Conservation (phyloP, 2,888 invertebrate genomes). For the Cepaea hortensis region DNA sequence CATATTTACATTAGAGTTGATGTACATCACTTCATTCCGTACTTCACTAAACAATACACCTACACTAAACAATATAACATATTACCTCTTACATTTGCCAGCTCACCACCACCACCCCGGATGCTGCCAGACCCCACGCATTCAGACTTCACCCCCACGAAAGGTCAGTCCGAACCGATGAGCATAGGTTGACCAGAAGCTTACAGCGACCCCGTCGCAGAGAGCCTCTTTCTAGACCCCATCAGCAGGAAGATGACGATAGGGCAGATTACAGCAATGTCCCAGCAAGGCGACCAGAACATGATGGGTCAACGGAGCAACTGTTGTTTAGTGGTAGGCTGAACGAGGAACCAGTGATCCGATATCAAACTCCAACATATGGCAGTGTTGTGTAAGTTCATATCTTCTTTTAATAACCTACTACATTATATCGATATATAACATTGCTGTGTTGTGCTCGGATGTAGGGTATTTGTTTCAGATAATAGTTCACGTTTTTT, state of each 20-base stretch:
- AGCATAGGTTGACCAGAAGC: conserved; percentile 28
- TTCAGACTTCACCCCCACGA: not conserved
- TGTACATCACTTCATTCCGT: no score
- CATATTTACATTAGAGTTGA: no score
- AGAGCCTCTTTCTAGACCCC: conserved; percentile 24
- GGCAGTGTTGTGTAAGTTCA: not conserved
- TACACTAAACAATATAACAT: no score
- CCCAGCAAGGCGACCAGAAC: not conserved
- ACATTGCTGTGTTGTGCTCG: no score
- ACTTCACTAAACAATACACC: no score
- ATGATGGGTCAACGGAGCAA: not conserved
- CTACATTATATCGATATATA: no score
- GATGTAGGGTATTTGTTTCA: no score
- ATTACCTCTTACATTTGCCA: no score
- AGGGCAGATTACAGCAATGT: conserved; percentile 22
- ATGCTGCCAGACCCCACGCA: not conserved
- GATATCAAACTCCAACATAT: not conserved
- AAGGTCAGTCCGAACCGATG: conserved; percentile 21
- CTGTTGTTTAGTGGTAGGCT: not conserved
- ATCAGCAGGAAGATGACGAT: not conserved
- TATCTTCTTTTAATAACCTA: no score
- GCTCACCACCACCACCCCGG: not conserved
- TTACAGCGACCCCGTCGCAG: conserved; percentile 41
- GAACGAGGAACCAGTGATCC: not conserved
- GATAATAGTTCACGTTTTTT: no score